Evolutionary conservation across 2,797 vertebrate species (phyloP).

Genomic region (Notoglanidium macrostoma): DNA sequence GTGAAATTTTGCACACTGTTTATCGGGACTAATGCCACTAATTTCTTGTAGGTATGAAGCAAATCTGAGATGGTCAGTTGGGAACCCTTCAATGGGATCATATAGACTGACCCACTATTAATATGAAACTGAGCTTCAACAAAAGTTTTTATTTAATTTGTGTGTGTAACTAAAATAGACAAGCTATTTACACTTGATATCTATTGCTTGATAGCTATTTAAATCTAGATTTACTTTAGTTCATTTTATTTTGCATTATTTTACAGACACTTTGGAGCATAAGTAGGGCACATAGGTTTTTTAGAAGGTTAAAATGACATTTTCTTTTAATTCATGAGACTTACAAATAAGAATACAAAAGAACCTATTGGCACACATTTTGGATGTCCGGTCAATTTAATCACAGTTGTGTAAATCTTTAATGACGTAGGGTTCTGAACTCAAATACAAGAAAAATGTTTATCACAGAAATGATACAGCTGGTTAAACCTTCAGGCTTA

Average conservation of each 20-base stretch:
- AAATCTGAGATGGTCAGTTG: too few relatives aligned
- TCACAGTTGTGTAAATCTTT: not conserved
- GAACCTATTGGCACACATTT: not conserved
- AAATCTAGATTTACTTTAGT: not conserved
- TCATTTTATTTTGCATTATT: not conserved
- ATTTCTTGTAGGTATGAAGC: too few relatives aligned
- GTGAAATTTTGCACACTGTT: too few relatives aligned
- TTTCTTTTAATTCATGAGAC: too few relatives aligned
- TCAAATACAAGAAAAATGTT: not conserved
- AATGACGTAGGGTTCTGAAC: not conserved
- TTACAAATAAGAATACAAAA: not conserved
- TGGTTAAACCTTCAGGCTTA: not conserved
- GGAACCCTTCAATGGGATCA: too few relatives aligned
- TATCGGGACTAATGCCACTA: too few relatives aligned
- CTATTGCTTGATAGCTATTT: too few relatives aligned
- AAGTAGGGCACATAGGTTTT: not conserved
- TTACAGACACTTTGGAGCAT: not conserved
- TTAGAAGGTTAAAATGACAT: too few relatives aligned
- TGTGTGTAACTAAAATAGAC: not conserved
- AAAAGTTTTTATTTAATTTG: not conserved
- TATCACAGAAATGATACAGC: not conserved
- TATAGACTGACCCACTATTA: not conserved
- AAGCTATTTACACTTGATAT: not conserved
- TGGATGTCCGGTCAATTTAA: not conserved
- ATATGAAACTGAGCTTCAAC: not conserved